Evolutionary conservation across 2,888 invertebrate genomes (phyloP).

Genomic region (Marronus borbonicus): DNA sequence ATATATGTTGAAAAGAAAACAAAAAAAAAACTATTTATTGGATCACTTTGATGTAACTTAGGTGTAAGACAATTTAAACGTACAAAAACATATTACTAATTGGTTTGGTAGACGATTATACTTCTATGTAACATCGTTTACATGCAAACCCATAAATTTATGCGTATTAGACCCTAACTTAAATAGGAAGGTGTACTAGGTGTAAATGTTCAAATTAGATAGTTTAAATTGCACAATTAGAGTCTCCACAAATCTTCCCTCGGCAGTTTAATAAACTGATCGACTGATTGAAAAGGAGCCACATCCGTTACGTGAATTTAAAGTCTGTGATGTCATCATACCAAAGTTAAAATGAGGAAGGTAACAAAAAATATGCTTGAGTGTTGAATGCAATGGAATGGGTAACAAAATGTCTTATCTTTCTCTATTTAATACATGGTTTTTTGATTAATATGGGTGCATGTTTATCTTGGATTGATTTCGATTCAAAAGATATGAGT

Average conservation of each 20-base stretch:
- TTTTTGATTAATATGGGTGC: too few relatives aligned
- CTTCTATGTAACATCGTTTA: too few relatives aligned
- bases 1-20: not conserved
- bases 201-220: not conserved
- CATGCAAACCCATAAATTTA: too few relatives aligned
- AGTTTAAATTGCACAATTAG: not conserved
- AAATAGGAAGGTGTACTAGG: not conserved
- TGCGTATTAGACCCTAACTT: too few relatives aligned
- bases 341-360: constrained; percentile 4
- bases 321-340: constrained; percentile 8
- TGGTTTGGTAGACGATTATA: too few relatives aligned
- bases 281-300: not conserved
- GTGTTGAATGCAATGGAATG: not conserved
- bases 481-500: too few relatives aligned
- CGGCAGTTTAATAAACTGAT: not conserved
- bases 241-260: not conserved
- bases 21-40: not conserved
- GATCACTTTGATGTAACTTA: not conserved
- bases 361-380: not conserved
- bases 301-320: not conserved
- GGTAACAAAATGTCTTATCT: not conserved
- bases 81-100: too few relatives aligned
- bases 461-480: too few relatives aligned
- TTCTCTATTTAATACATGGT: not conserved
- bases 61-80: not conserved